Conservation (phyloP, 2,113 vertebrate species). For the Fregetta grallaria region DNA sequence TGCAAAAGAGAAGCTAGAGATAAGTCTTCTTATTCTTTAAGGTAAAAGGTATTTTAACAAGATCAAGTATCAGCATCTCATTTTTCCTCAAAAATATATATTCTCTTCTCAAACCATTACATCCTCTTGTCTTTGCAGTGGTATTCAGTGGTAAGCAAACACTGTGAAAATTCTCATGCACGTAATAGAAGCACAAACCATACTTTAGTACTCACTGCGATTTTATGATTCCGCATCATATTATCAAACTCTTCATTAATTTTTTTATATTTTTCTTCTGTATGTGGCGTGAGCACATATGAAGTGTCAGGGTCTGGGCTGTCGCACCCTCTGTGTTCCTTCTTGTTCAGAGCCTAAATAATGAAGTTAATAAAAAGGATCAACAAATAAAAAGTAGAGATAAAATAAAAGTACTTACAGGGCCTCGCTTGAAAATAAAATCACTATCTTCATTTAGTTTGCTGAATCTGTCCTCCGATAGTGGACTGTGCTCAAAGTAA, state of each 20-base stretch:
- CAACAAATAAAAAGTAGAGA: conserved; percentile 94
- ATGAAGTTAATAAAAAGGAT: conserved; percentile 98
- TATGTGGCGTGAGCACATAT: conserved; percentile 99
- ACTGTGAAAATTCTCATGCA: conserved; percentile 74
- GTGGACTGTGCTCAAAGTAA: conserved; percentile 99
- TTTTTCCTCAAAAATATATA: background rate
- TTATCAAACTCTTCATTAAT: conserved; percentile 99
- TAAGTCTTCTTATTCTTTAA: background rate
- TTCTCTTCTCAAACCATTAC: background rate
- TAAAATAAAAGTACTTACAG: conserved; percentile 96
- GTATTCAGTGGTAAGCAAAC: conserved; percentile 40
- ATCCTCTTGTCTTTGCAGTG: background rate
- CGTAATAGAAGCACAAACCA: conserved; percentile 75
- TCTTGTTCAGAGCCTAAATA: conserved; percentile 99
- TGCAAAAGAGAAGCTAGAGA: background rate
- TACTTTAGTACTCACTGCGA: conserved; percentile 91
- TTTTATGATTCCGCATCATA: conserved; percentile 99
- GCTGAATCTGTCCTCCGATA: conserved; percentile 98
- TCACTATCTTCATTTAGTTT: conserved; percentile 99
- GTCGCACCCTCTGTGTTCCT: conserved; percentile 99
- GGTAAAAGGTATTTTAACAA: background rate
- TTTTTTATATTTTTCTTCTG: conserved; percentile 99
- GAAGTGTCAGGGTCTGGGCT: conserved; percentile 99
- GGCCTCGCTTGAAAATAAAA: conserved; percentile 99
- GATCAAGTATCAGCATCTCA: background rate